Percentiles rank a stretch among this genome's conserved stretches.
Evolutionary conservation across 2,113 vertebrate species (phyloP).

Genomic region (Coracopsis vasa): DNA sequence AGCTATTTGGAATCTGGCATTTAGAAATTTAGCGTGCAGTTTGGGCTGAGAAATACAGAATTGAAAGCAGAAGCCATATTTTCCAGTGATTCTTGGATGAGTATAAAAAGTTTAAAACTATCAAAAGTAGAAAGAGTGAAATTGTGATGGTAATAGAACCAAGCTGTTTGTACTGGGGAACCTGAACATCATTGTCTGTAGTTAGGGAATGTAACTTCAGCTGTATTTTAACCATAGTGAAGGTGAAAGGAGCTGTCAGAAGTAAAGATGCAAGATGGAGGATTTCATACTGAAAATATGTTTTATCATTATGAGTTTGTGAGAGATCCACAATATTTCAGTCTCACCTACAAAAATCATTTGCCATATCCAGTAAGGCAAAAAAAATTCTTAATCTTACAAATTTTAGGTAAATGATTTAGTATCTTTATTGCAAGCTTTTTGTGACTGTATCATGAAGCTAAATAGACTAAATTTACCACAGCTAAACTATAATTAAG

Average conservation of each 20-base stretch:
- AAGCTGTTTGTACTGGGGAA: background rate
- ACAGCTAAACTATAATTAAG: background rate
- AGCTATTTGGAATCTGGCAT: background rate
- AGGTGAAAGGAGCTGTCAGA: background rate
- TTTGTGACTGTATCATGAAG: background rate
- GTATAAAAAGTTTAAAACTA: background rate
- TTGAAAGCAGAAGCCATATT: background rate
- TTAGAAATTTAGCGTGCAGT: background rate
- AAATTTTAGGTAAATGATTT: background rate
- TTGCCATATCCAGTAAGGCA: background rate
- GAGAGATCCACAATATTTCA: background rate
- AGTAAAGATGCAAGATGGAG: background rate
- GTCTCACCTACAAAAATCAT: accelerated
- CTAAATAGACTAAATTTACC: background rate
- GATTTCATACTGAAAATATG: background rate
- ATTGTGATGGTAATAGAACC: background rate
- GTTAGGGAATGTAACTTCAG: background rate
- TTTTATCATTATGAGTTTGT: background rate
- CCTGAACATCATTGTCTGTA: background rate
- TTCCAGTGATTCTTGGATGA: background rate
- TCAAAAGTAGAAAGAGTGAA: background rate
- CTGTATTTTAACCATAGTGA: background rate
- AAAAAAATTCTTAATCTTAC: background rate
- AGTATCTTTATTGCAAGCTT: background rate
- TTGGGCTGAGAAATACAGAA: background rate